Evolutionary conservation across 2,888 invertebrate genomes (phyloP).

Genomic region (Lymantria monacha): DNA sequence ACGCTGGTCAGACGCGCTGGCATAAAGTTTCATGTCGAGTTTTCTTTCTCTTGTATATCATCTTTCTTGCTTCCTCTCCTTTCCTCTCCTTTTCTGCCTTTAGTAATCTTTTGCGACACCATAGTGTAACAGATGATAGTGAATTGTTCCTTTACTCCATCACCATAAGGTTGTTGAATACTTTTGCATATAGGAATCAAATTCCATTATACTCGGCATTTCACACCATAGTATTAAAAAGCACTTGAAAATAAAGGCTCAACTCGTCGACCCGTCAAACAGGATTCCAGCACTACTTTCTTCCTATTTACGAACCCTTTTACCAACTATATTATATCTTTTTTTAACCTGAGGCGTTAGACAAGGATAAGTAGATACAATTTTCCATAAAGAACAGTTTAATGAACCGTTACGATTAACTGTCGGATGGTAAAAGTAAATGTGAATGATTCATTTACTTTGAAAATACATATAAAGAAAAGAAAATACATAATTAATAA

Average conservation of each 20-base stretch:
- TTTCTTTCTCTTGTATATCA: too few species aligned
- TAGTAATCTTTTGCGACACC: background rate
- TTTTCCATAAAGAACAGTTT: too few species aligned
- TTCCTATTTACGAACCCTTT: conserved; percentile 16
- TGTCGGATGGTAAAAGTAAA: too few species aligned
- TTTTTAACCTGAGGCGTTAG: background rate
- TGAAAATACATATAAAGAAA: too few species aligned
- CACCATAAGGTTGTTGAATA: background rate
- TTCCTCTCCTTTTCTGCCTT: background rate
- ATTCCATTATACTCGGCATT: too few species aligned
- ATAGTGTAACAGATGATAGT: background rate
- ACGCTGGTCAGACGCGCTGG: too few species aligned
- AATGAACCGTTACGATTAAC: too few species aligned
- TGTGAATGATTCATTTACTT: too few species aligned
- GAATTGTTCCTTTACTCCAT: background rate
- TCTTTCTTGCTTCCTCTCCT: background rate
- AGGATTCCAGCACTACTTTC: conserved; percentile 30
- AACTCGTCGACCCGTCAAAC: conserved; percentile 31
- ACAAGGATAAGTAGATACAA: too few species aligned
- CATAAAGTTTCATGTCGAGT: too few species aligned
- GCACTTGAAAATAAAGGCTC: background rate
- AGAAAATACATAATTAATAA: too few species aligned
- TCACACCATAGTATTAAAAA: background rate
- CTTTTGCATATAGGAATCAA: background rate
- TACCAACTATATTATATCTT: conserved; percentile 7